A percentile compares a stretch with the other conserved stretches of the same genome.
These are phyloP conservation scores for Takifugu ocellatus DNA, from an alignment of 2,797 vertebrate genomes.

Conservation along the genomic window DNA sequence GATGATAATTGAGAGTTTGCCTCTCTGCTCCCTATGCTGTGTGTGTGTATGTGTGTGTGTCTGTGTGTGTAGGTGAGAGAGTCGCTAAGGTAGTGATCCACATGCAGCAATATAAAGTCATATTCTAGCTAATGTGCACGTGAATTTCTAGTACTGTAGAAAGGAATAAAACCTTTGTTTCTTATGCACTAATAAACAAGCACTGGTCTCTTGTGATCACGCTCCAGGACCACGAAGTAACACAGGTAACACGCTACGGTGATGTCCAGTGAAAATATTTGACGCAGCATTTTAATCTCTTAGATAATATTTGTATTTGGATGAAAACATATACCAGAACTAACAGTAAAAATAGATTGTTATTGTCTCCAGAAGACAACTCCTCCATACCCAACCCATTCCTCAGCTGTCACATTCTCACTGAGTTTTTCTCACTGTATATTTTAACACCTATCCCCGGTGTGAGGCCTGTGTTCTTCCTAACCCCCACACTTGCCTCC, in stretches of 20 bases:
- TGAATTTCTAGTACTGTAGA: background rate
- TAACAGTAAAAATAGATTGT: constrained; percentile 55
- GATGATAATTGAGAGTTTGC: constrained; percentile 85
- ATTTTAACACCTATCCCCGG: constrained; percentile 73
- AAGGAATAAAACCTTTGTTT: background rate
- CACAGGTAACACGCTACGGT: no score
- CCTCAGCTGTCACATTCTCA: constrained; percentile 66
- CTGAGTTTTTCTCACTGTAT: constrained; percentile 76
- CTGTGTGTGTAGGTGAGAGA: background rate
- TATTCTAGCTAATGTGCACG: background rate
- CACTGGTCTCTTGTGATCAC: no score
- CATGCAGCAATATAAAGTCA: no score
- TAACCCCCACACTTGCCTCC: constrained; percentile 40
- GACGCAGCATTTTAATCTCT: constrained; percentile 13
- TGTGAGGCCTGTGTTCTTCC: constrained; percentile 59
- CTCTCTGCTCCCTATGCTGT: constrained; percentile 67
- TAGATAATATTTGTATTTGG: constrained; percentile 15
- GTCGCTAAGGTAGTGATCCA: no score
- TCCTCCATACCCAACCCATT: constrained; percentile 32
- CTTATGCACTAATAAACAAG: no score
- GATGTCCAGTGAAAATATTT: background rate
- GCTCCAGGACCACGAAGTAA: no score
- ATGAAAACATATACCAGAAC: constrained; percentile 25
- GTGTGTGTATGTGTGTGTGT: constrained; percentile 9
- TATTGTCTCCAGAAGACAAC: constrained; percentile 51